Evolutionary conservation across 2,888 invertebrate species (phyloP).

Genomic region (Brachyptera risi): DNA sequence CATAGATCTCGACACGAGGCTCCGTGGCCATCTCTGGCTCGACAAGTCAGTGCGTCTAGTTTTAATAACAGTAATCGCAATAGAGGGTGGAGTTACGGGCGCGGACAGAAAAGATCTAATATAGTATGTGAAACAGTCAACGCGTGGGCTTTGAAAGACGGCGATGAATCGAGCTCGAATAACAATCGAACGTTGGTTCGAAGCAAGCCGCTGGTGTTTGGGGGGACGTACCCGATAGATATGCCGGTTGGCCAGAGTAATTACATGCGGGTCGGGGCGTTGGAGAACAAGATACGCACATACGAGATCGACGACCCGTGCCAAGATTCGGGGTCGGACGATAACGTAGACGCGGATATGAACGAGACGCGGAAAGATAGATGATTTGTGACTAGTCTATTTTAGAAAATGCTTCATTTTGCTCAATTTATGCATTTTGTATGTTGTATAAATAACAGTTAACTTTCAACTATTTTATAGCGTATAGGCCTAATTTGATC

Average conservation of each 20-base stretch:
- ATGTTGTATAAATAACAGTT: no score
- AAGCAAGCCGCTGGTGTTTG: conserved; percentile 69
- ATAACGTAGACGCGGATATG: background rate
- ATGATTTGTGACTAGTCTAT: background rate
- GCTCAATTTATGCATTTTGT: no score
- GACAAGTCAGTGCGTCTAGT: background rate
- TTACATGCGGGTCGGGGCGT: background rate
- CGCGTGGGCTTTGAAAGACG: conserved; percentile 50
- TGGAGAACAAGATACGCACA: conserved; percentile 30
- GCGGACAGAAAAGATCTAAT: conserved; percentile 21
- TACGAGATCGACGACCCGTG: conserved; percentile 48
- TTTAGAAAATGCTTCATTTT: no score
- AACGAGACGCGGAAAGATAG: conserved; percentile 11
- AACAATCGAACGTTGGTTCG: conserved; percentile 24
- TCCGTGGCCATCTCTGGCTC: no score
- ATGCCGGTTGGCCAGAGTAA: conserved; percentile 49
- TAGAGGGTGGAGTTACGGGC: conserved; percentile 24
- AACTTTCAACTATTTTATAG: no score
- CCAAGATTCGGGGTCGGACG: conserved; percentile 1
- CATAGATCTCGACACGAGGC: no score
- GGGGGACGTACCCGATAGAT: conserved; percentile 84
- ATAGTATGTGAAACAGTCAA: conserved; percentile 60
- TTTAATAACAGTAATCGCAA: background rate
- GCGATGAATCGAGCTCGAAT: conserved; percentile 34
- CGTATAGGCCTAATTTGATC: no score